phyloP scores from a whole-genome alignment of 2,113 vertebrate genomes.

The Anseranas semipalmata region DNA sequence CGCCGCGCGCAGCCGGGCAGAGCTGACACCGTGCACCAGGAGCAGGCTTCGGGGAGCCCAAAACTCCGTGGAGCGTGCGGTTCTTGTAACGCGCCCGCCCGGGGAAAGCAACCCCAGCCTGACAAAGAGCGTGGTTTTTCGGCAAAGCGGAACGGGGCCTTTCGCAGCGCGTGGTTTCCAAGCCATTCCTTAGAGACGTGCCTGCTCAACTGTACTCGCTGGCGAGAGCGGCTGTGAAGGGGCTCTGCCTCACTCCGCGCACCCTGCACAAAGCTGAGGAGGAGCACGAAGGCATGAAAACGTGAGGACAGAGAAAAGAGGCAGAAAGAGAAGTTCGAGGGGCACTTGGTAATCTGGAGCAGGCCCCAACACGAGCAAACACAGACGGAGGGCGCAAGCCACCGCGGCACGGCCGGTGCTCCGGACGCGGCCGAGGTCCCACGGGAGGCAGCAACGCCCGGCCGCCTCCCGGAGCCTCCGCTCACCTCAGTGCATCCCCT shows the following conservation, averaged over 20 bases:
- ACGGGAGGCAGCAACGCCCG: too few relatives aligned
- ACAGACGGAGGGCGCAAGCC: too few relatives aligned
- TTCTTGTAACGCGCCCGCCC: too few relatives aligned
- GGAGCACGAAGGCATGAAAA: fast-evolving
- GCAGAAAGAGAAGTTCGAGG: not conserved
- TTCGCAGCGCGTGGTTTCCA: not conserved
- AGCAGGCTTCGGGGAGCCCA: not conserved
- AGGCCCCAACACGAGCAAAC: not conserved
- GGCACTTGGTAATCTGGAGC: not conserved
- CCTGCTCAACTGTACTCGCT: not conserved
- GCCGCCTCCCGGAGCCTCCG: too few relatives aligned
- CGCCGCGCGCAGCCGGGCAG: not conserved
- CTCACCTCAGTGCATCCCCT: too few relatives aligned
- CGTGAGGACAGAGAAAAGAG: not conserved
- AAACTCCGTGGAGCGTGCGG: fast-evolving
- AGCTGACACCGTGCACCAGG: too few relatives aligned
- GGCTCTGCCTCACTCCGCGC: not conserved
- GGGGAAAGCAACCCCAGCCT: not conserved
- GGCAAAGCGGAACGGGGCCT: not conserved
- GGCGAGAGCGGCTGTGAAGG: not conserved
- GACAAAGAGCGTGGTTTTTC: not conserved
- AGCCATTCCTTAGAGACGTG: not conserved
- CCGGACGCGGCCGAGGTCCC: too few relatives aligned
- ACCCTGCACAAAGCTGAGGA: fast-evolving
- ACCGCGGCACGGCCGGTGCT: too few relatives aligned